Percentiles rank a stretch among this genome's conserved stretches.
Conservation (phyloP, 2,888 invertebrate species). For the Eulithis testata region DNA sequence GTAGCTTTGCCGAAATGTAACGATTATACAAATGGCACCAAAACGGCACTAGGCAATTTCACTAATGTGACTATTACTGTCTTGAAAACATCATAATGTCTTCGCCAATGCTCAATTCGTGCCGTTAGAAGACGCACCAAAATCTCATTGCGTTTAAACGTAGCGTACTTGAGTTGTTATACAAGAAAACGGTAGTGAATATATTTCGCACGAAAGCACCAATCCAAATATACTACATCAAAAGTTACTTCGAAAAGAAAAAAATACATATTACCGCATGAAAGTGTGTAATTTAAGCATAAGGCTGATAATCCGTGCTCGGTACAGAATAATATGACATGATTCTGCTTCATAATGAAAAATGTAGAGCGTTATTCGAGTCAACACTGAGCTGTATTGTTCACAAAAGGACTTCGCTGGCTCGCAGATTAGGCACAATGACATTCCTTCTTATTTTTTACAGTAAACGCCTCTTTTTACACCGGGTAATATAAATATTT, state of each 20-base stretch:
- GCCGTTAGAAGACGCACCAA: slow-evolving; percentile 19
- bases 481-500: slow-evolving; percentile 34
- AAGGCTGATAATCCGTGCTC: slow-evolving; percentile 33
- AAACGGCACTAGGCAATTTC: slow-evolving; percentile 26
- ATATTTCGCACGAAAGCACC: slow-evolving; percentile 20
- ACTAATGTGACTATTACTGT: slow-evolving; percentile 27
- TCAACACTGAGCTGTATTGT: slow-evolving; percentile 44
- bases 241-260: slow-evolving; percentile 19
- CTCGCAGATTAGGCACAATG: slow-evolving; percentile 49
- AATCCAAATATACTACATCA: slow-evolving; percentile 7
- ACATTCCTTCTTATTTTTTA: slow-evolving; percentile 59
- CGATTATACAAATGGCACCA: slow-evolving; percentile 30
- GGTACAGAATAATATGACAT: slow-evolving; percentile 15
- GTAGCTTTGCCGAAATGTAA: slow-evolving; percentile 24
- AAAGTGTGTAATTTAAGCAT: slow-evolving; percentile 18
- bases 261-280: slow-evolving; percentile 11
- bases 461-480: slow-evolving; percentile 42
- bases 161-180: slow-evolving; percentile 20
- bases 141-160: slow-evolving; percentile 19
- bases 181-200: slow-evolving; percentile 32
- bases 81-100: slow-evolving; percentile 33
- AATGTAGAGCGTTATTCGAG: slow-evolving; percentile 46
- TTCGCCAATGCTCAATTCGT: slow-evolving; percentile 21
- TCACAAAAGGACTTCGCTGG: slow-evolving; percentile 43
- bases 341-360: slow-evolving; percentile 48